Evolutionary conservation across 1,140 invertebrate species (phyloP).

Genomic region (Bombus pascuorum): DNA sequence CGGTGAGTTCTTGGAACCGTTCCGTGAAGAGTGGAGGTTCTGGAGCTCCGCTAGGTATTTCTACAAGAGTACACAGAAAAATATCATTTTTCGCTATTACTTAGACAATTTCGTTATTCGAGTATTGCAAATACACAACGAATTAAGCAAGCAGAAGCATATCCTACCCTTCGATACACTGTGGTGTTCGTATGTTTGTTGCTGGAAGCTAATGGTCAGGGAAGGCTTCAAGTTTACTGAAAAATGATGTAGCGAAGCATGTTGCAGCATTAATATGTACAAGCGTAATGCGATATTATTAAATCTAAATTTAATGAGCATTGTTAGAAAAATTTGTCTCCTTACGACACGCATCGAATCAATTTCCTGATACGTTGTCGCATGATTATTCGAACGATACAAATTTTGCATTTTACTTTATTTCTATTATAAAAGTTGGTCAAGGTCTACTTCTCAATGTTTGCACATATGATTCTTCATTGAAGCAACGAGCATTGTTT

Average conservation of each 20-base stretch:
- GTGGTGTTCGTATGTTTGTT: constrained; percentile 46
- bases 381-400: neutral
- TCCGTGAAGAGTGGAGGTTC: constrained; percentile 94
- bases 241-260: constrained; percentile 59
- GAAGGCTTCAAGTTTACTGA: constrained; percentile 59
- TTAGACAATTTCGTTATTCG: neutral
- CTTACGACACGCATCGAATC: neutral
- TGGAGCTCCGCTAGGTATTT: constrained; percentile 86
- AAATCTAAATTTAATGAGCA: neutral
- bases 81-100: neutral
- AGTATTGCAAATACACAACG: neutral
- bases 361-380: neutral
- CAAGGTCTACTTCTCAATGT: neutral
- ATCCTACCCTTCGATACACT: constrained; percentile 56
- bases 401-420: neutral
- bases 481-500: too few relatives aligned
- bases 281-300: constrained; percentile 11
- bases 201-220: constrained; percentile 54
- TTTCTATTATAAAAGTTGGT: neutral
- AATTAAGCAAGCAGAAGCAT: constrained; percentile 46
- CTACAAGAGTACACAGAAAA: constrained; percentile 77
- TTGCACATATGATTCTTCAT: too few relatives aligned
- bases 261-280: constrained; percentile 23
- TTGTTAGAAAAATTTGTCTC: neutral
- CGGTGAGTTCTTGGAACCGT: constrained; percentile 92